Evolutionary conservation across 1,140 invertebrate species (phyloP), one percentile per base, ranked within the genome.

Genomic region (Neotoxoptera formosana): DNA sequence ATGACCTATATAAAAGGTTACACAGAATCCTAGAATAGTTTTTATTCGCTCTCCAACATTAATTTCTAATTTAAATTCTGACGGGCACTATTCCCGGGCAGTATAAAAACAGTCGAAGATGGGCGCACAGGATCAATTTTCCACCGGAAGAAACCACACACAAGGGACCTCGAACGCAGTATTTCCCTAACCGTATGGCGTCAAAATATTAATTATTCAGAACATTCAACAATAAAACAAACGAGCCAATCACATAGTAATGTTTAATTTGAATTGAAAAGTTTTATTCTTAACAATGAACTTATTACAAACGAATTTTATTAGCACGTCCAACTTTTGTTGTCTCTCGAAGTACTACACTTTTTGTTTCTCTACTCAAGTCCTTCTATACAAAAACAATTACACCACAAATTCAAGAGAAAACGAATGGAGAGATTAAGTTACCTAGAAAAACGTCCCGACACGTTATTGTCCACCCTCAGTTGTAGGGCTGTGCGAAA

Each of bases 41-140:
- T 93, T 84, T n/a, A 53, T 86, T 93, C 51, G 81, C 81, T 93
- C 47, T 93, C 76, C n/a, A 93, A 93, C 76, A 93, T 93, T 93
- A 93, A 93, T 93, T 93, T 83, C 76, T 93, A 93, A 93, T 93
- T 93, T 93, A 93, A 93, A 93, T 93, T 93, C 91, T 86, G 81
- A 48, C 81, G 25, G 6, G 36, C 48, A 25, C 48, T n/a, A 56
- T 86, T 86, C 67, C 34, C 34, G 25, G 81, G 91, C 48, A 93
- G 56, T 9, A 86, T 86, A 93, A 93, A 93, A 93, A 93, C 91
- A 93, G 91, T 56, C 91, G 76, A 93, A 93, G 47, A 93, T 84
- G 48, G 36, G 30, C 67, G 60, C 67, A 53, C 36, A 84, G 91
- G 47, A 93, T 86, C 91, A 93, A 86, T 93, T 93, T 92, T 86